phyloP scores from a whole-genome alignment of 64 coral and sea anemone genomes.

The Stichodactyla helianthus region DNA sequence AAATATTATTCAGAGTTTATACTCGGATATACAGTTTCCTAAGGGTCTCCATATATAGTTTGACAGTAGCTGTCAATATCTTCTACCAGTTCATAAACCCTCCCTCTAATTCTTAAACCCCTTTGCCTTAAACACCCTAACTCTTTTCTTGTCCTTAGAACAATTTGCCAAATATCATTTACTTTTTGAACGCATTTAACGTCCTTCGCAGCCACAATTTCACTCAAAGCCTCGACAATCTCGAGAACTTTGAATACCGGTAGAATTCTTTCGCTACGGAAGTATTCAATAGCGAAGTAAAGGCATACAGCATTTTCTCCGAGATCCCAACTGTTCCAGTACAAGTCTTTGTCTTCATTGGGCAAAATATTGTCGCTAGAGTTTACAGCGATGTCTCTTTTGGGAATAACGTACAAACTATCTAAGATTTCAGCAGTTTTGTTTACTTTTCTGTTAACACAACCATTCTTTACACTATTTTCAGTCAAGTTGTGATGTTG shows the following conservation, averaged over 20 bases:
- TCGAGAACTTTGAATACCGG: slow-evolving; percentile 84
- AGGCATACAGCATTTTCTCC: slow-evolving; percentile 72
- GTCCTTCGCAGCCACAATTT: slow-evolving; percentile 39
- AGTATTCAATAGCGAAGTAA: slow-evolving; percentile 82
- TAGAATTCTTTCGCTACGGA: slow-evolving; percentile 50
- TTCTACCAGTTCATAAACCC: slow-evolving; percentile 64
- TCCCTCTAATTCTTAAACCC: slow-evolving; percentile 69
- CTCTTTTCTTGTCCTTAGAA: slow-evolving; percentile 63
- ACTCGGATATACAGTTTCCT: background rate
- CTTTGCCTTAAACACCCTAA: slow-evolving; percentile 16
- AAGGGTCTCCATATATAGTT: slow-evolving; percentile 6
- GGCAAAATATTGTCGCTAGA: slow-evolving; percentile 3
- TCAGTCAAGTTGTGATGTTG: background rate
- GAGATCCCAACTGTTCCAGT: background rate
- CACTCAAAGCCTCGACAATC: slow-evolving; percentile 63
- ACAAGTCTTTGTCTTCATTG: background rate
- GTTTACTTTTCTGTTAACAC: slow-evolving; percentile 32
- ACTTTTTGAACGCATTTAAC: slow-evolving; percentile 86
- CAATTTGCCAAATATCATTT: slow-evolving; percentile 74
- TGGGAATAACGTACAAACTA: slow-evolving; percentile 52
- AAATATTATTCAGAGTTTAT: background rate
- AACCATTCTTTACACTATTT: background rate
- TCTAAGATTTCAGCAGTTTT: slow-evolving; percentile 46
- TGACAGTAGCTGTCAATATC: slow-evolving; percentile 71
- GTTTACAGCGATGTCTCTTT: slow-evolving; percentile 49